Base-by-base conservation (phyloP, 2,797 vertebrate genomes). In the Uromys caudimaculatus region DNA sequence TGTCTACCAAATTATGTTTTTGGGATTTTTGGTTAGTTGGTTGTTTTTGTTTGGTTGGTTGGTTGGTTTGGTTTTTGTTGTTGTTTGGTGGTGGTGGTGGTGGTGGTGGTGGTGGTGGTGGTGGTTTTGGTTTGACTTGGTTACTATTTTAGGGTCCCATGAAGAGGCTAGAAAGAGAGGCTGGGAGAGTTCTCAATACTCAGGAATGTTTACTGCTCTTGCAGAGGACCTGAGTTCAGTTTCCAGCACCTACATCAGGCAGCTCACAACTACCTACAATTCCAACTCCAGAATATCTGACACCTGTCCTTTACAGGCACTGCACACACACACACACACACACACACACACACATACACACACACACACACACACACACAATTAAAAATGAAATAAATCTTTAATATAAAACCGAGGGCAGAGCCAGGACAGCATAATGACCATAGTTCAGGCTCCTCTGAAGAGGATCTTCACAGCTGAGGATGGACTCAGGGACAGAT, bases 361-460 rank as follows among this genome's bases (percentile, higher is more conserved):
- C 19, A 56, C 16, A 32, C 44, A 32, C 2, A 77, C 73, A 24
- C 5, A 47, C 16, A 35, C 35, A 24, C 10, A 83, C 41, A 60
- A 44, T 44, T 83, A 29, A 62, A 62, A 62, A 17, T 44, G 14
- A 16, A 41, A 29, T 44, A 83, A 62, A 83, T 19, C 4, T 62
- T 83, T 62, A 44, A 3, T 32, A 6, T 24, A 56, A 23, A 21
- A 38, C 17, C 38, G 35, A 14, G 32, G 12, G 8, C 9, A 93
- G 64, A 35, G 71, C 67, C 29, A 24, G 35, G 10, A 24, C 38
- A 27, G 7, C 35, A 2, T 23, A 56, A 24, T 47, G 38, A 27
- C 24, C n/a, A 12, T 1, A 44, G 3, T 50, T 4, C n/a, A 11
- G 44, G 35, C 4, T 17, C 64, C 52, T 19, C 0, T 23, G 58